Evolutionary conservation across 1,140 invertebrate genomes (phyloP).

Genomic region (Dolichoris vasculosae): DNA sequence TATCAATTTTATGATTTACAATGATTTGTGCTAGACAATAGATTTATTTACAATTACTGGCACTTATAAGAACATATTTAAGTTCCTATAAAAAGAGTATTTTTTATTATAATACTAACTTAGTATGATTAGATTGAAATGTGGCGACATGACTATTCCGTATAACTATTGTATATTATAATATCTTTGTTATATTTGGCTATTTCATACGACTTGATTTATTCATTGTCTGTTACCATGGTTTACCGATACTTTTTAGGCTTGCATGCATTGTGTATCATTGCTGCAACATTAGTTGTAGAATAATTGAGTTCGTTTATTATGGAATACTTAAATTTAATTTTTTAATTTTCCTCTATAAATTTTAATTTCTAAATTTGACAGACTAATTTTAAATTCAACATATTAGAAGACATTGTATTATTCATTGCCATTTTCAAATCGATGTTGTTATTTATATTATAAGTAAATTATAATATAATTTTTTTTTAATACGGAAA

Average conservation of each 20-base stretch:
- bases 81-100: constrained; percentile 12
- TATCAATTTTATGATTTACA: background rate
- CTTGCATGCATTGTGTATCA: background rate
- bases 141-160: background rate
- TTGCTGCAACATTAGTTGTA: background rate
- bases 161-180: constrained; percentile 2
- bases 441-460: too few relatives aligned
- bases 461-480: too few relatives aligned
- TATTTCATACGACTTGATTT: constrained; percentile 2
- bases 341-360: background rate
- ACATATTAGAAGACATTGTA: too few relatives aligned
- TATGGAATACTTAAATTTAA: background rate
- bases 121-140: constrained; percentile 14
- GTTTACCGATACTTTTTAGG: background rate
- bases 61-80: constrained; percentile 6
- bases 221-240: background rate
- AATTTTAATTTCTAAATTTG: background rate
- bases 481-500: too few relatives aligned
- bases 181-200: constrained; percentile 6
- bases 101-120: background rate
- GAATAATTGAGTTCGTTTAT: background rate
- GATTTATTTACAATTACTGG: constrained; percentile 16
- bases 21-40: constrained; percentile 13
- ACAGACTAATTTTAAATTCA: too few relatives aligned
- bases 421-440: too few relatives aligned